Evolutionary conservation across 2,888 invertebrate species (phyloP).

Genomic region (Phania funesta): DNA sequence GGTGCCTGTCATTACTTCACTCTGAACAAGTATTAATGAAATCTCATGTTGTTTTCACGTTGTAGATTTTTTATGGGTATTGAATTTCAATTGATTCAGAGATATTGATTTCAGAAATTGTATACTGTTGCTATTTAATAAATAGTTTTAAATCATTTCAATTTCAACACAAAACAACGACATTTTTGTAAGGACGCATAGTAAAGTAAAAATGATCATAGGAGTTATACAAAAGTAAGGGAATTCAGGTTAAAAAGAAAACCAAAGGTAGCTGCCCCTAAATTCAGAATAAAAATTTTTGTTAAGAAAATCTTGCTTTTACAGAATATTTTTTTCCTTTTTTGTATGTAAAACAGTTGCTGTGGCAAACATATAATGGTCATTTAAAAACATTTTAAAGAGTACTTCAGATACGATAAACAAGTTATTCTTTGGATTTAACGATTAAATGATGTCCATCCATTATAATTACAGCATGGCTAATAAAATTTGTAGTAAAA

Average conservation of each 20-base stretch:
- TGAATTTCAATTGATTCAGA: conserved; percentile 44
- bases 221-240: background rate
- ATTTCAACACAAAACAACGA: background rate
- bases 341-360: too few species aligned
- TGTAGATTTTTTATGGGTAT: background rate
- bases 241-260: background rate
- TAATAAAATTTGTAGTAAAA: too few species aligned
- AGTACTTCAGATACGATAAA: too few species aligned
- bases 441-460: too few species aligned
- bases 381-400: too few species aligned
- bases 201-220: background rate
- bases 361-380: too few species aligned
- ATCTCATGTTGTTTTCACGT: background rate
- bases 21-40: conserved; percentile 5
- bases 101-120: conserved; percentile 30
- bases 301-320: too few species aligned
- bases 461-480: too few species aligned
- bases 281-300: too few species aligned
- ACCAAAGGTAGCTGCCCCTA: too few species aligned
- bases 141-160: background rate
- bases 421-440: too few species aligned
- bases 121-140: background rate
- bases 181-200: background rate
- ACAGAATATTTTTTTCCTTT: too few species aligned
- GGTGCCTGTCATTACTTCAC: background rate